Evolutionary conservation across 2,113 vertebrate species (phyloP).

Genomic region (Osmerus mordax): DNA sequence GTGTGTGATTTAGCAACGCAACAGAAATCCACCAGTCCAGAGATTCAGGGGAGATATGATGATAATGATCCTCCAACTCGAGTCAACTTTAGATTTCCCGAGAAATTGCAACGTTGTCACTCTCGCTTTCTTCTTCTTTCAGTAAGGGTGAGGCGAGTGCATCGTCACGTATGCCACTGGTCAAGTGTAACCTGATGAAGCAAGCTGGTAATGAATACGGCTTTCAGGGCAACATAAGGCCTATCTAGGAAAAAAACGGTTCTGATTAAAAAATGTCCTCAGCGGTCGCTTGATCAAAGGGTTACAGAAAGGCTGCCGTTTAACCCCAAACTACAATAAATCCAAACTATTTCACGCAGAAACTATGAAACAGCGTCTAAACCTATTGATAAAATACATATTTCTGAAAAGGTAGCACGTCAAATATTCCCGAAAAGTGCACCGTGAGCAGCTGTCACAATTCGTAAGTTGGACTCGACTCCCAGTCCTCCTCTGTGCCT

Average conservation of each 20-base stretch:
- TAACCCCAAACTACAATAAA: no score
- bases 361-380: no score
- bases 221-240: not conserved
- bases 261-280: no score
- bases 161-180: slow-evolving; percentile 51
- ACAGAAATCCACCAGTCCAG: slow-evolving; percentile 37
- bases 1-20: slow-evolving; percentile 11
- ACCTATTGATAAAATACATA: not conserved
- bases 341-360: no score
- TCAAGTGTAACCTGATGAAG: slow-evolving; percentile 53
- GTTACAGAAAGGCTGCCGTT: no score
- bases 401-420: not conserved
- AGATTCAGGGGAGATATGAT: slow-evolving; percentile 22
- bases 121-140: slow-evolving; percentile 30
- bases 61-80: slow-evolving; percentile 37
- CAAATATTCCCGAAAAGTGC: not conserved
- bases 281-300: no score
- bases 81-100: not conserved
- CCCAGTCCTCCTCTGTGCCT: slow-evolving; percentile 42
- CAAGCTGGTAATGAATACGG: not conserved
- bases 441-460: not conserved
- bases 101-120: slow-evolving; percentile 6
- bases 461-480: slow-evolving; percentile 14
- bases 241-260: no score
- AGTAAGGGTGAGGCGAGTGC: slow-evolving; percentile 17